Base-by-base conservation (phyloP, 2,797 vertebrate species). In the Salmo trutta region DNA sequence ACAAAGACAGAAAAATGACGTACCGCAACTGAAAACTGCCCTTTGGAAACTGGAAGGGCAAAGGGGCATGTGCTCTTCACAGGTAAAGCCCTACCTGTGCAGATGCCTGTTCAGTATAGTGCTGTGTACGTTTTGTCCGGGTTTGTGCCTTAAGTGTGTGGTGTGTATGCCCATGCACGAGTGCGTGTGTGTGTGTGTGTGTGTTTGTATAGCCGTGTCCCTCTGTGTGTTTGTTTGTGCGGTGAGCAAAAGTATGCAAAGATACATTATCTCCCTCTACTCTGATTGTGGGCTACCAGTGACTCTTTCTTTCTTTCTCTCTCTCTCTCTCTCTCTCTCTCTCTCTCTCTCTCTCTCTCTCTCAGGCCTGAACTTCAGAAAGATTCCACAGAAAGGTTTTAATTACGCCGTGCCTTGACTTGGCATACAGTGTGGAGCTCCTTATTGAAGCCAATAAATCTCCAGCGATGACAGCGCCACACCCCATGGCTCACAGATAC, bases 381-480 rank as follows among this genome's bases (percentile, higher is more conserved):
- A 85, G 88, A 93, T 91, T 91, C 88, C 88, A 86, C 76, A 77
- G 91, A 84, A 81, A 86, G 91, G 86, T 91, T 93, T 92, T 92
- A 93, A 94, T 94, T 92, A 93, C 84, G 84, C 72, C 81, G 83
- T 86, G 86, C 88, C 86, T 93, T 79, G 79, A 83, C 90, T 93
- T 93, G 90, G 90, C 92, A 88, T 83, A 78, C 53, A 56, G 85
- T 78, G 84, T 80, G 83, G 80, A 86, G 90, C 90, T 83, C 82
- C 85, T 89, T 90, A 89, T 83, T 87, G 83, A 87, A 85, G 83
- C 83, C 84, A 82, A 87, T 92, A 93, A 93, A 93, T 94, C 89
- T 91, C 81, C 71, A 75, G 73, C 53, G 82, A 86, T 36, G 83
- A 89, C 74, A 77, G 77, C 74, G 79, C 86, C 83, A 80, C 84